These are phyloP conservation scores for Eristalis intricaria DNA, from an alignment of 2,888 invertebrate species.

Conservation along the genomic window DNA sequence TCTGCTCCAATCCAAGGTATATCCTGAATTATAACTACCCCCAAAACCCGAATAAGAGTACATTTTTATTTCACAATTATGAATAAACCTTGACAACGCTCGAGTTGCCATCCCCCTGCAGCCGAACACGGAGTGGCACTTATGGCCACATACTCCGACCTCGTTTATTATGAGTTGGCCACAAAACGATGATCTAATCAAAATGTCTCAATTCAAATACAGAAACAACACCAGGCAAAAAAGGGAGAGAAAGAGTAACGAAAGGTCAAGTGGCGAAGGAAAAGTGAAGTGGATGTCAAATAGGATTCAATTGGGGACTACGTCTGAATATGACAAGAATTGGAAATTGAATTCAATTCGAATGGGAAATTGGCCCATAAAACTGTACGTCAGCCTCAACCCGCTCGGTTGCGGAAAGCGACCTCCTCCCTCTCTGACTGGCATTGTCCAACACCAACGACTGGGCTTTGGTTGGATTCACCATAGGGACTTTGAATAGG, in stretches of 20 bases:
- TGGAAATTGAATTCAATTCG: conserved; percentile 49
- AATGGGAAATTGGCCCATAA: conserved; percentile 40
- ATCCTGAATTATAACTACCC: background rate
- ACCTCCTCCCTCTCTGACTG: background rate
- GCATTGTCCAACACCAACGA: background rate
- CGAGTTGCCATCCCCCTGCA: background rate
- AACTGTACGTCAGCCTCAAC: conserved; percentile 1
- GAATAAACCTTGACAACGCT: background rate
- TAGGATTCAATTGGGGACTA: conserved; percentile 10
- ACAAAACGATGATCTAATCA: conserved; percentile 28
- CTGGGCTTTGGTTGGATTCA: background rate
- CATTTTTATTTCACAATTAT: background rate
- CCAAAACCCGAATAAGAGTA: background rate
- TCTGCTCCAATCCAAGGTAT: background rate
- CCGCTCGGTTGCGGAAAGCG: background rate
- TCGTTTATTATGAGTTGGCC: conserved; percentile 4
- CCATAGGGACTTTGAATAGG: background rate
- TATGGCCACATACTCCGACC: background rate
- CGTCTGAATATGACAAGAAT: conserved; percentile 37
- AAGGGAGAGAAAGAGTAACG: background rate
- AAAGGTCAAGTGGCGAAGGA: conserved; percentile 16
- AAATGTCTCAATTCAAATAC: conserved; percentile 14
- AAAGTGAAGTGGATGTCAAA: conserved; percentile 13
- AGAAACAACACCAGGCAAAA: background rate
- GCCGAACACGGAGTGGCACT: background rate